phyloP scores from a whole-genome alignment of 1,140 invertebrate species.

The Gonioctena quinquepunctata region DNA sequence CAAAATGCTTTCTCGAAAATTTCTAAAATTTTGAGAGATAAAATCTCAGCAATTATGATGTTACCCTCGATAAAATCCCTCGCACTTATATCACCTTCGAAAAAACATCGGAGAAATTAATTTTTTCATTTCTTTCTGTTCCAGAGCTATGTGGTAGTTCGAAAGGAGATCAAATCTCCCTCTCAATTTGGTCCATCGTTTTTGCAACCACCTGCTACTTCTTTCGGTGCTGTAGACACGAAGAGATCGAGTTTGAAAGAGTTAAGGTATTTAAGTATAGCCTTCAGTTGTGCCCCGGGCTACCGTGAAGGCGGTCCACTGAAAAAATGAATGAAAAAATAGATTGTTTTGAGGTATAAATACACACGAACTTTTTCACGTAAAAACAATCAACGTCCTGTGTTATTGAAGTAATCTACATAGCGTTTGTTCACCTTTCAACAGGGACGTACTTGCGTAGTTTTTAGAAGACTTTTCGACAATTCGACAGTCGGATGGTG shows the following conservation, averaged over 20 bases:
- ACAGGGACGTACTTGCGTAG: not conserved
- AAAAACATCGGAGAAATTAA: not conserved
- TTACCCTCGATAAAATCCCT: no score
- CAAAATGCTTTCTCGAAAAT: no score
- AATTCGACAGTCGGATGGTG: no score
- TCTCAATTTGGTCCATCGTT: not conserved
- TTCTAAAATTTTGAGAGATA: no score
- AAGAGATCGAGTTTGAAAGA: not conserved
- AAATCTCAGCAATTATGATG: no score
- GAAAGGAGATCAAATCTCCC: not conserved
- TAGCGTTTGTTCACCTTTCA: constrained; percentile 1
- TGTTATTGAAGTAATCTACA: not conserved
- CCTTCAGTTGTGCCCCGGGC: not conserved
- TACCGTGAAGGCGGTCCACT: not conserved
- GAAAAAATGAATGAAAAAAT: not conserved
- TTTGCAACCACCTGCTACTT: constrained; percentile 1
- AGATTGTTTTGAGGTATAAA: constrained; percentile 3
- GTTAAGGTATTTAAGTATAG: constrained; percentile 10
- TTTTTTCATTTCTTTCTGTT: not conserved
- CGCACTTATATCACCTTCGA: no score
- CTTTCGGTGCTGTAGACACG: not conserved
- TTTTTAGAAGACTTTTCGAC: no score
- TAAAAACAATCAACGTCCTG: not conserved
- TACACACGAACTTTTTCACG: constrained; percentile 7
- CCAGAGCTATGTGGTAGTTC: not conserved